Evolutionary conservation across 2,113 vertebrate genomes (phyloP).

Genomic region (Ailurus styani): DNA sequence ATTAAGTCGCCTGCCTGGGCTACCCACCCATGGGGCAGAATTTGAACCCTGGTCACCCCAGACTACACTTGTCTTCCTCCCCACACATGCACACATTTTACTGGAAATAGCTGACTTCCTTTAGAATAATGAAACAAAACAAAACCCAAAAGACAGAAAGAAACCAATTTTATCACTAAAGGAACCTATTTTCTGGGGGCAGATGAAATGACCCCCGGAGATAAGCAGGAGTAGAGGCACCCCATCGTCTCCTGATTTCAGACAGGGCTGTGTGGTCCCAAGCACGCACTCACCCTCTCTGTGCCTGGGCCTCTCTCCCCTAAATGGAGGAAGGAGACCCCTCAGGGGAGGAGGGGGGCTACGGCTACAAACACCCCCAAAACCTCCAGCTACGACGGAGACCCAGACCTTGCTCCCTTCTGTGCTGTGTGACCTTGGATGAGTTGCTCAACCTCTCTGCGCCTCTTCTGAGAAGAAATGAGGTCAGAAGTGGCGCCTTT

Average conservation of each 20-base stretch:
- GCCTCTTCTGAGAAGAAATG: background rate
- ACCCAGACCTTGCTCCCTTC: background rate
- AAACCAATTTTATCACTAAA: background rate
- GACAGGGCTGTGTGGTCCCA: background rate
- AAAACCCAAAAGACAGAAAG: background rate
- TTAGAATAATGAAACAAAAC: background rate
- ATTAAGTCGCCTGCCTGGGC: background rate
- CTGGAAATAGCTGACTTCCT: background rate
- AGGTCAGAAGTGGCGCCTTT: background rate
- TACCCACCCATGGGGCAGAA: background rate
- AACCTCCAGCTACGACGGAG: background rate
- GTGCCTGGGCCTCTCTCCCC: background rate
- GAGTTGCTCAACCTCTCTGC: background rate
- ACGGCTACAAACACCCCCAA: background rate
- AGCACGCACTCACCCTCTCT: background rate
- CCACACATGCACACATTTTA: background rate
- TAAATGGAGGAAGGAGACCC: background rate
- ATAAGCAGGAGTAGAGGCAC: background rate
- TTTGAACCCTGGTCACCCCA: background rate
- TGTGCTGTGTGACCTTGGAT: background rate
- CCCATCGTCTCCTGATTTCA: fast-evolving
- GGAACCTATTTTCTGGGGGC: background rate
- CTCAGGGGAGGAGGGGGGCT: background rate
- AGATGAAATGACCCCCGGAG: background rate
- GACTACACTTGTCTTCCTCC: background rate